Conservation (phyloP, 1,140 invertebrate species). For the Araneus ventricosus region DNA sequence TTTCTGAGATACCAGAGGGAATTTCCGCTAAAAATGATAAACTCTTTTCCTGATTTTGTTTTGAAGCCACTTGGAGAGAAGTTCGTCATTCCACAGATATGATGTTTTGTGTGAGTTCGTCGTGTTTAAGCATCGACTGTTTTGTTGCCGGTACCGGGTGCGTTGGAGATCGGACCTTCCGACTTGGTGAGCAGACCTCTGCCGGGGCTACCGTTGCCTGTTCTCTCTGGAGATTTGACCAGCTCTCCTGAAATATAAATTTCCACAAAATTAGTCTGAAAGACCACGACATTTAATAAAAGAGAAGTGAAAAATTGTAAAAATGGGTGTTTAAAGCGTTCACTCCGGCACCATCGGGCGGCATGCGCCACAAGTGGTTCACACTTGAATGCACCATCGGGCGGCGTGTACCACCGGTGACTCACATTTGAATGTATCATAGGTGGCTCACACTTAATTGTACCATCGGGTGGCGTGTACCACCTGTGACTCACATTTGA, state of each 20-base stretch:
- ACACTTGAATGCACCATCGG: too few species aligned
- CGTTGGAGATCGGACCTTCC: background rate
- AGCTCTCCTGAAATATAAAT: background rate
- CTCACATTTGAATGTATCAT: too few species aligned
- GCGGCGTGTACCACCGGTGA: too few species aligned
- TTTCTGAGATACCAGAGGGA: background rate
- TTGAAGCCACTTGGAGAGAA: background rate
- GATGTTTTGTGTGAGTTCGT: background rate
- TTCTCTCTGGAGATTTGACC: slow-evolving; percentile 48
- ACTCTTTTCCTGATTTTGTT: background rate
- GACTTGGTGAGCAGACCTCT: background rate
- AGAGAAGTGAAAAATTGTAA: too few species aligned
- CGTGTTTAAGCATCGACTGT: slow-evolving; percentile 10
- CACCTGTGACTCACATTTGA: too few species aligned
- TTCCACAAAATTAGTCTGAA: too few species aligned
- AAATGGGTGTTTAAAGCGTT: too few species aligned
- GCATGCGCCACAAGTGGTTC: too few species aligned
- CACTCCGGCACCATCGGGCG: too few species aligned
- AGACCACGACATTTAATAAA: too few species aligned
- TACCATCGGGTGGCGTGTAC: too few species aligned
- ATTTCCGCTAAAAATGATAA: background rate
- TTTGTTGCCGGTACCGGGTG: background rate
- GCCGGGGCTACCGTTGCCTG: slow-evolving; percentile 39
- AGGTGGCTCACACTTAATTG: too few species aligned
- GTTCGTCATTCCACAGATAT: background rate